Conservation (phyloP, 2,888 invertebrate species). For the Dicranocentrus wangi region DNA sequence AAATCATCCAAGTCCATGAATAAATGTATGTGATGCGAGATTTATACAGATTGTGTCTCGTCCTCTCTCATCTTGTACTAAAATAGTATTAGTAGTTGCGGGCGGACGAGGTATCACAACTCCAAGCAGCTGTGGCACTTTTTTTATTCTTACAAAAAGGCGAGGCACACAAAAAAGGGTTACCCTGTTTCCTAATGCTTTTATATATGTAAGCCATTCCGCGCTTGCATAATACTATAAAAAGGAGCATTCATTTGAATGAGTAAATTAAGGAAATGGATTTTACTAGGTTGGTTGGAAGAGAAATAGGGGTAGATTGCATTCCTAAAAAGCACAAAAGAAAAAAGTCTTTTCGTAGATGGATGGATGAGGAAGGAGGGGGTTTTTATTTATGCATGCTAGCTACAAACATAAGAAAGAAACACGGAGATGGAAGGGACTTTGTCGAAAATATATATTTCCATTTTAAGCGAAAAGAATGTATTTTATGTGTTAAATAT, state of each 20-base stretch:
- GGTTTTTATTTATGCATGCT: constrained; percentile 38
- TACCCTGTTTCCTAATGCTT: background rate
- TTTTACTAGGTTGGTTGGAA: constrained; percentile 42
- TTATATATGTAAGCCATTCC: background rate
- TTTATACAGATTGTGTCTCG: constrained; percentile 28
- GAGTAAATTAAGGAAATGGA: constrained; percentile 58
- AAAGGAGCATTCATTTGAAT: constrained; percentile 56
- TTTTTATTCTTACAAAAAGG: constrained; percentile 9
- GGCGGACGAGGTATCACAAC: constrained; percentile 7
- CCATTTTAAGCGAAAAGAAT: constrained; percentile 29
- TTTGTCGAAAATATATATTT: constrained; percentile 26
- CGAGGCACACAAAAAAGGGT: constrained; percentile 21
- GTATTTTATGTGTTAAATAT: constrained; percentile 48
- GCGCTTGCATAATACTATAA: constrained; percentile 49
- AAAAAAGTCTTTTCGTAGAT: background rate
- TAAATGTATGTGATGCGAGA: constrained; percentile 37
- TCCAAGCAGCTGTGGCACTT: background rate
- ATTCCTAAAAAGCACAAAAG: constrained; percentile 31
- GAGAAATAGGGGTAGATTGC: constrained; percentile 6
- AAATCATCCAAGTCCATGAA: constrained; percentile 39
- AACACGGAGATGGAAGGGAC: constrained; percentile 31
- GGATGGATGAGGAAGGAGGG: constrained; percentile 34
- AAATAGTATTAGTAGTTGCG: constrained; percentile 2
- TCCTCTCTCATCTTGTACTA: background rate
- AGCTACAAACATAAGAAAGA: constrained; percentile 7